A percentile compares a stretch with the other conserved stretches of the same genome.
phyloP scores from a whole-genome alignment of 2,113 vertebrate genomes.

The Zonotrichia leucophrys region DNA sequence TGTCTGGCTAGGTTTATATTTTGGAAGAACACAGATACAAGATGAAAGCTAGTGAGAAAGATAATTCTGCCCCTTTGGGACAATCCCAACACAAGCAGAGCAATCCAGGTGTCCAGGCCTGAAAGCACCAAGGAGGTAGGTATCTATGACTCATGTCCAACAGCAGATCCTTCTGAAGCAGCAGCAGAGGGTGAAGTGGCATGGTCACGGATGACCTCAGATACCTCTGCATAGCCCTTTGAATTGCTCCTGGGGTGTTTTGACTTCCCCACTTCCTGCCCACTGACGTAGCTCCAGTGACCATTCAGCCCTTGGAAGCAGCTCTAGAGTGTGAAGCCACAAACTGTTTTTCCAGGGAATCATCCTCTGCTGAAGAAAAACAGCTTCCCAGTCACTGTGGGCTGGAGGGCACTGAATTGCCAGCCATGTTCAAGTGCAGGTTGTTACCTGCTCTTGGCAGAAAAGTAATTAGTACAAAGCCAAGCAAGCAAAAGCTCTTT shows the following conservation, averaged over 20 bases:
- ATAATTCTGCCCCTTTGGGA: not conserved
- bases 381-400: not conserved
- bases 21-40: not conserved
- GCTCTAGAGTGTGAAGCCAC: not conserved
- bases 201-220: not conserved
- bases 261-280: constrained; percentile 16
- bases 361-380: not conserved
- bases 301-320: not conserved
- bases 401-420: not conserved
- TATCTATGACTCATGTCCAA: not conserved
- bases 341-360: not conserved
- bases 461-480: not conserved
- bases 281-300: fast-evolving
- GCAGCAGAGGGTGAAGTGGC: not conserved
- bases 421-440: not conserved
- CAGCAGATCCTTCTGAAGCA: not conserved
- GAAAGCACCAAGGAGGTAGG: not conserved
- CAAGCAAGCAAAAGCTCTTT: not conserved
- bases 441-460: not conserved
- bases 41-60: not conserved
- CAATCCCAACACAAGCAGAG: not conserved
- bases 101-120: not conserved
- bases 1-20: not conserved
- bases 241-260: not conserved
- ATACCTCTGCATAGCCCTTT: not conserved